Evolutionary conservation across 1,140 invertebrate species (phyloP), one percentile per base, ranked within the genome.

Genomic region (Bacillus rossius): DNA sequence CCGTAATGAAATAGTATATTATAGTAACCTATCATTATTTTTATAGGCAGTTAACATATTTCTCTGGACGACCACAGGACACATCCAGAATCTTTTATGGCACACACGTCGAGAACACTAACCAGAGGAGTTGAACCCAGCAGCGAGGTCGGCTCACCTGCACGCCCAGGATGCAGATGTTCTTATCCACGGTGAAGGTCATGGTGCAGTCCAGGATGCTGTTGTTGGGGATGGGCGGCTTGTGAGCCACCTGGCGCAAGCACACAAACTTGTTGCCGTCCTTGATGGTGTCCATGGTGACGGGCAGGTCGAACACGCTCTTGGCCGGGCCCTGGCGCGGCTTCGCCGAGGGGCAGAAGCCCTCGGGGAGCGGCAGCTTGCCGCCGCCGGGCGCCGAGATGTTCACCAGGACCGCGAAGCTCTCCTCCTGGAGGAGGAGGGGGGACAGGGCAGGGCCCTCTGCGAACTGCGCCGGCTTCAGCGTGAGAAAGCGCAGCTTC

Each of bases 391-490:
- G 78, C 5, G 85, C 86, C 2, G 86, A 82, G 57, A 91, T 89
- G 69, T 91, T 90, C 82, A 91, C 89, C 0, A 92, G 74, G 45
- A 93, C 84, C 1, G 86, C 81, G 63, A 90, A 84, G n/a, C 86
- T 84, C 70, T 93, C 89, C 13, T 87, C 78, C 69, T 54, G 81
- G 0, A 82, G 81, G 10, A 93, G 75, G 2, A 92, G 71, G 25
- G 78, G 76, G 1, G 88, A 89, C 17, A 81, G 76, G 0, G 85
- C 89, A 3, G 88, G 85, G 0, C 86, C 87, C 64, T 86, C 84
- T 1, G 89, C 88, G 71, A 92, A 92, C 75, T 91, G 84, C 65
- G 88, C 81, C 1, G 88, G 83, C 0, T 82, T 84, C 61, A 93
- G 72, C 0, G 86, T 88, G 0, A 92, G 75, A 71, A 92, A 91